phyloP scores from a whole-genome alignment of 2,113 vertebrate species.

The Nesogale talazaci region DNA sequence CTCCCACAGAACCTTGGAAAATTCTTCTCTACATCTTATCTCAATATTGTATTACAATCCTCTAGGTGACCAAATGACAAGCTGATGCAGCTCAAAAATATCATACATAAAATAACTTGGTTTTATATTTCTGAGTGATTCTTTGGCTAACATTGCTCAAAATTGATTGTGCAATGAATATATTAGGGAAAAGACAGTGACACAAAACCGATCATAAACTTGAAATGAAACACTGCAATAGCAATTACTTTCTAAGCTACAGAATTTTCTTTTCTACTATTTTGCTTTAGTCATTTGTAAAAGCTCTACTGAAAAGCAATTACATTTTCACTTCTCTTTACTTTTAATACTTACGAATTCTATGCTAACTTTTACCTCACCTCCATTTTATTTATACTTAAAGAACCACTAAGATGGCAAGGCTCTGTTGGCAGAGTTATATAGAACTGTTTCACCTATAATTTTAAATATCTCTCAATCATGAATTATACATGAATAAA shows the following conservation, averaged over 20 bases:
- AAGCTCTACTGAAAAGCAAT: slow-evolving; percentile 82
- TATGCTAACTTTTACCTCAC: slow-evolving; percentile 71
- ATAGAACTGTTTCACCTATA: slow-evolving; percentile 9
- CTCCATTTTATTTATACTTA: slow-evolving; percentile 75
- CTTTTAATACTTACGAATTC: slow-evolving; percentile 80
- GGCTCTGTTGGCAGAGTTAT: slow-evolving; percentile 43
- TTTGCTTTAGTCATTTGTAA: slow-evolving; percentile 71
- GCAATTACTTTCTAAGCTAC: slow-evolving; percentile 79
- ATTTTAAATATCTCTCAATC: not conserved
- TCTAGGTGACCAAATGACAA: slow-evolving; percentile 37
- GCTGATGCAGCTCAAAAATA: slow-evolving; percentile 59
- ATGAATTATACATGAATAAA: not conserved
- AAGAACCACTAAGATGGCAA: slow-evolving; percentile 69
- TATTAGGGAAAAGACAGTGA: slow-evolving; percentile 77
- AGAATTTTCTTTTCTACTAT: slow-evolving; percentile 81
- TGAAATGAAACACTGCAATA: slow-evolving; percentile 80
- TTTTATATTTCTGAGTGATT: slow-evolving; percentile 75
- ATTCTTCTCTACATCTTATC: slow-evolving; percentile 42
- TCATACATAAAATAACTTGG: slow-evolving; percentile 57
- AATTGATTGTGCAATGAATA: slow-evolving; percentile 81
- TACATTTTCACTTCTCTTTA: slow-evolving; percentile 79
- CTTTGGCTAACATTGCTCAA: slow-evolving; percentile 76
- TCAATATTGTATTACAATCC: not conserved
- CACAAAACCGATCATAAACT: slow-evolving; percentile 81
- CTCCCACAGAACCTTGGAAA: slow-evolving; percentile 31